phyloP scores from a whole-genome alignment of 2,113 vertebrate genomes.

The Crotalus viridis region DNA sequence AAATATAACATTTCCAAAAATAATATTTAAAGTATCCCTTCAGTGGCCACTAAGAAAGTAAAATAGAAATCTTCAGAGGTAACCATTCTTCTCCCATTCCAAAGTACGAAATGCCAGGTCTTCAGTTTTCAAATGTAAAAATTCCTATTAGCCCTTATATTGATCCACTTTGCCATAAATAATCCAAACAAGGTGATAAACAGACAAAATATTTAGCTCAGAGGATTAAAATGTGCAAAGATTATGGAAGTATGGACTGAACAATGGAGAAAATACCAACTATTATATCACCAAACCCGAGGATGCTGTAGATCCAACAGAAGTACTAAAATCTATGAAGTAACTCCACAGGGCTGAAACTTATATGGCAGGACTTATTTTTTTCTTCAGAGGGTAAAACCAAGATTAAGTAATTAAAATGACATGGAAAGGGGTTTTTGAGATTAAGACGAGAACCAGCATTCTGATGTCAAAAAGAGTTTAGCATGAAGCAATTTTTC shows the following conservation, averaged over 20 bases:
- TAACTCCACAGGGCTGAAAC: not conserved
- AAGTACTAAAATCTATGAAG: not conserved
- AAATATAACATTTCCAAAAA: conserved; percentile 57
- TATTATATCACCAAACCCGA: not conserved
- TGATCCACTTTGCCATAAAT: not conserved
- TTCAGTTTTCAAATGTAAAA: conserved; percentile 38
- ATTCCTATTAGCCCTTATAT: conserved; percentile 5
- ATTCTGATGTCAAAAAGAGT: not conserved
- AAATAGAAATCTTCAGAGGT: conserved; percentile 43
- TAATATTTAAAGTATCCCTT: conserved; percentile 54
- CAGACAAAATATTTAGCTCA: not conserved
- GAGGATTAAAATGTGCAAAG: not conserved
- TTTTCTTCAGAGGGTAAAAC: not conserved
- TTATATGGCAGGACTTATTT: not conserved
- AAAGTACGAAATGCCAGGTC: conserved; percentile 10
- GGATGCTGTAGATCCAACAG: not conserved
- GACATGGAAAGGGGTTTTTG: not conserved
- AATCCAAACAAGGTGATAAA: not conserved
- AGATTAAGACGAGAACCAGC: not conserved
- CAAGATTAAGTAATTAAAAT: not conserved
- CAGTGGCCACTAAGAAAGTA: conserved; percentile 51
- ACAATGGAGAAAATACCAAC: not conserved
- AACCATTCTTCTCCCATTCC: conserved; percentile 25
- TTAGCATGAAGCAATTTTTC: not conserved
- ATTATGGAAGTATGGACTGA: not conserved